Percentiles rank a stretch among this genome's conserved stretches.
Conservation (phyloP, 2,888 invertebrate genomes). For the Galerucella pusilla region DNA sequence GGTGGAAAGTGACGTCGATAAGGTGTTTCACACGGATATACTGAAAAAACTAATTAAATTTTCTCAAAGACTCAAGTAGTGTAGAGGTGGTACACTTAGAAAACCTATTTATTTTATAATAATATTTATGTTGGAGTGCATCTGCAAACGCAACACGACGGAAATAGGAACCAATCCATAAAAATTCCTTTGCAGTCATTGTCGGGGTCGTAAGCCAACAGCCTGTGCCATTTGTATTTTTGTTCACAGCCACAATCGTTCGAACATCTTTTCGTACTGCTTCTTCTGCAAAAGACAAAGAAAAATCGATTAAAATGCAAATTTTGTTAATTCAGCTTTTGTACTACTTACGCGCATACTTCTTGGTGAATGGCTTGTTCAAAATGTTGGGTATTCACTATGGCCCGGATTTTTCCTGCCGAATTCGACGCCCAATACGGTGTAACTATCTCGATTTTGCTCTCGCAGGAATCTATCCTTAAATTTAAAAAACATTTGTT, state of each 20-base stretch:
- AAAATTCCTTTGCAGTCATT: slow-evolving; percentile 95
- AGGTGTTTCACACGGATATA: no score
- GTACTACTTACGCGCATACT: slow-evolving; percentile 85
- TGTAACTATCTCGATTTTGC: slow-evolving; percentile 91
- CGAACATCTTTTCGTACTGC: slow-evolving; percentile 82
- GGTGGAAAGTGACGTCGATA: no score
- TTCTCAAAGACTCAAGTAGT: no score
- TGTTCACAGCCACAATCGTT: slow-evolving; percentile 92
- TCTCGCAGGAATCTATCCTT: slow-evolving; percentile 89
- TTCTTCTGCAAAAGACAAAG: slow-evolving; percentile 72
- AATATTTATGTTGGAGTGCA: neutral
- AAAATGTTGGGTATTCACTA: slow-evolving; percentile 94
- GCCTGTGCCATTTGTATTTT: slow-evolving; percentile 87
- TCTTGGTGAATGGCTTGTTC: slow-evolving; percentile 96
- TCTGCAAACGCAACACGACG: slow-evolving; percentile 90
- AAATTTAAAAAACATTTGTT: slow-evolving; percentile 27
- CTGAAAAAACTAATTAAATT: no score
- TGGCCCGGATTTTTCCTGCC: slow-evolving; percentile 89
- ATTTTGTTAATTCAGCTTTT: neutral
- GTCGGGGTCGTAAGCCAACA: slow-evolving; percentile 90
- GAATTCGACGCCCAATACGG: slow-evolving; percentile 96
- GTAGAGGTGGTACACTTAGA: no score
- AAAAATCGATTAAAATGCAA: neutral
- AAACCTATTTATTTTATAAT: neutral
- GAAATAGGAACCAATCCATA: slow-evolving; percentile 95